Conservation (phyloP, 2,113 vertebrate species). For the Anoura caudifer region DNA sequence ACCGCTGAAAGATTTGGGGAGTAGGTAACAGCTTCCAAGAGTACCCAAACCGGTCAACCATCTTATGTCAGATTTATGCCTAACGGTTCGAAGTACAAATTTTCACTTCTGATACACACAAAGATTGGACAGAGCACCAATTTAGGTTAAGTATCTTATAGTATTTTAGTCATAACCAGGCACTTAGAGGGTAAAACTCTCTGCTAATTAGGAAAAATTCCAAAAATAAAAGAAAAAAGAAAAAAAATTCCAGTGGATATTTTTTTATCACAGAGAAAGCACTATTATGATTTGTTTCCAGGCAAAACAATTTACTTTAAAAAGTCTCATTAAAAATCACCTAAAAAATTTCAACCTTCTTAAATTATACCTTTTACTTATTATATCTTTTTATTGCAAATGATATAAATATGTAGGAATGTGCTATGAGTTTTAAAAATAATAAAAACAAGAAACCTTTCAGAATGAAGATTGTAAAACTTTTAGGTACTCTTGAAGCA, state of each 20-base stretch:
- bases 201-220: background rate
- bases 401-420: background rate
- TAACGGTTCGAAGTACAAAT: background rate
- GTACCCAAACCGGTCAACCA: background rate
- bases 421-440: background rate
- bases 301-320: background rate
- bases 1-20: background rate
- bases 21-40: background rate
- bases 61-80: background rate
- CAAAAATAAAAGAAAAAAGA: too few relatives aligned
- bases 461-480: background rate
- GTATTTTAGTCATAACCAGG: background rate
- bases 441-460: background rate
- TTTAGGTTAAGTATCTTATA: background rate
- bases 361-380: background rate
- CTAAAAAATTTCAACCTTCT: constrained; percentile 34
- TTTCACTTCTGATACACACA: background rate
- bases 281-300: background rate
- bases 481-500: background rate
- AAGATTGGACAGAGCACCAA: background rate
- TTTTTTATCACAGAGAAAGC: background rate
- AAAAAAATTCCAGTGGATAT: background rate
- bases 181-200: background rate
- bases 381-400: background rate
- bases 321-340: background rate